Base-by-base conservation (phyloP, 2,113 vertebrate genomes). In the Aphelocoma coerulescens region DNA sequence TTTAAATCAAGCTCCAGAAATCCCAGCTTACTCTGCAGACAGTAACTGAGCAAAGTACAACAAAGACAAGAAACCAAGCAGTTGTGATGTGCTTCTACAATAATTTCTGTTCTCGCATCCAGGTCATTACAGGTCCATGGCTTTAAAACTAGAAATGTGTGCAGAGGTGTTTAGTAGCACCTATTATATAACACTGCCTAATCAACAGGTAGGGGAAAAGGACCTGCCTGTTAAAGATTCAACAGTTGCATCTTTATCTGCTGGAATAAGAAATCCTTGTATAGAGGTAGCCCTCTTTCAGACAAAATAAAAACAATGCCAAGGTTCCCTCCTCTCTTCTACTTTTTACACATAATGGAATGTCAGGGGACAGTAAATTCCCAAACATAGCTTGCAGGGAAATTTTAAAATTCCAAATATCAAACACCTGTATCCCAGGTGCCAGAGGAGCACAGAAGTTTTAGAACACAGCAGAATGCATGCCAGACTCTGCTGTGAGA, bases 171-270 rank as follows among this genome's bases (percentile, higher is more conserved):
- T 92, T 84, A 81, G 68, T 48, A 89, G 88, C 91, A 94, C 74
- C 92, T 95, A 87, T 92, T 93, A 72, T 92, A 65, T 86, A 96
- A 89, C 73, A 79, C 49, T 58, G 20, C 59, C 92, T 80, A 78
- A 79, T 57, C 61, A 95, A 89, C 89, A 81, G 17, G 65, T 33
- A 81, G 24, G 32, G n/a, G 55, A 87, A 93, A 96, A 73, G n/a
- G 54, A 81, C 63, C 32, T 6, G 2, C 44, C 41, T 86, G 91
- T 92, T 92, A 92, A 93, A 93, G 49, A 92, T 91, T 89, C 61
- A 96, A 78, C 52, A 87, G 83, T 26, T 75, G 35, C 24, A 75
- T 75, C 79, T 62, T 77, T 75, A 88, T 55, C 52, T 94, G 48
- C 51, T 81, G 69, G 62, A 80, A 67, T 68, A 88, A 84, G 61